Evolutionary conservation across 2,113 vertebrate species (phyloP), one percentile per base, ranked within the genome.

Genomic region (Dromiciops gliroides): DNA sequence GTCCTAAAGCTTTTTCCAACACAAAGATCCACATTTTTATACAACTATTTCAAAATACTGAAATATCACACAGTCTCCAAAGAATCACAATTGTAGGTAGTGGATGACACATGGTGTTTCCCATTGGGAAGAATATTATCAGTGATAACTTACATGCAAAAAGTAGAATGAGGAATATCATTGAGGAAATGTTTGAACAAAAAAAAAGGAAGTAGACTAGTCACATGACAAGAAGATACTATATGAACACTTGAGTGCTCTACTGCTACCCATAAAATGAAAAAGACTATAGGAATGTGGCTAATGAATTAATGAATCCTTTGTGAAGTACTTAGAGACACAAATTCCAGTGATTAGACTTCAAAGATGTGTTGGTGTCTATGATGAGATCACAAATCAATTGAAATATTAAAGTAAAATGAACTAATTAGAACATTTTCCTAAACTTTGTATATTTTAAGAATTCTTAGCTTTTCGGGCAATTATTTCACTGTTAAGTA

Each of bases 391-490:
- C 67, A 75, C 37, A n/a, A 37, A 22, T n/a, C 37, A 37, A 44
- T 22, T 75, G 67, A 75, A 75, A 22, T 22, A 75, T 44, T 75
- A 75, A n/a, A 75, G 16, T 75, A n/a, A 44, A 75, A 96, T 75
- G 49, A 92, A 95, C 51, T 83, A 44, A 0, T 52, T 25, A 92
- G 53, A 92, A 91, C 31, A 60, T 90, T 51, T 95, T 83, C 75
- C 37, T 31, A 52, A 90, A 92, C 9, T 83, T 0, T 37, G 3
- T 83, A 9, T 50, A 16, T 56, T 96, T 96, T 93, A 50, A 94
- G 95, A 90, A 89, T 89, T 16, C 89, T 47, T 48, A 91, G 91
- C 47, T 9, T 28, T 91, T 95, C 16, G 49, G 37, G 28, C 95
- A 51, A 31, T 92, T 88, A 92, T 88, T 89, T 90, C 51, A 67